Percentiles rank a stretch among this genome's conserved stretches.
Conservation (phyloP, 2,888 invertebrate species). For the Bugulina stolonifera region DNA sequence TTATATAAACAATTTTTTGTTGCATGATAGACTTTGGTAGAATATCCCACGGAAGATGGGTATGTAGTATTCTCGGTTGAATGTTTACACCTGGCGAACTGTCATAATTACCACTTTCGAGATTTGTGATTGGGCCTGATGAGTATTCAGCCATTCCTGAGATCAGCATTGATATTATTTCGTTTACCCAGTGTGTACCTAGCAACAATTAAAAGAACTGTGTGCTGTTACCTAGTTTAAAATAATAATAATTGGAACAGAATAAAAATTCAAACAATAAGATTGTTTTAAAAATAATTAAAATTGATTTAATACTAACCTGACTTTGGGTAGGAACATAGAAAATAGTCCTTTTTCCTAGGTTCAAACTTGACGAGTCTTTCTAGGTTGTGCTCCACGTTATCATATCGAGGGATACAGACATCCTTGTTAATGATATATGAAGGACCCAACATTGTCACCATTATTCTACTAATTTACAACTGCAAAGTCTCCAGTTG, state of each 20-base stretch:
- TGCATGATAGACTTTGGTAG: neutral
- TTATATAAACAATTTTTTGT: constrained; percentile 11
- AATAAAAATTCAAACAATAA: too few species aligned
- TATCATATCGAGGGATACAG: constrained; percentile 1
- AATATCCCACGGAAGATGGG: constrained; percentile 5
- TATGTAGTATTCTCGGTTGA: neutral
- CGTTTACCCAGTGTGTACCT: constrained; percentile 23
- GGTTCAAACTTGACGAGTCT: neutral
- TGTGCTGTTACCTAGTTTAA: too few species aligned
- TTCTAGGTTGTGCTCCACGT: neutral
- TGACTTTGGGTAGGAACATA: constrained; percentile 22
- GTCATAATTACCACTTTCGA: constrained; percentile 14
- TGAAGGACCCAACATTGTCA: constrained; percentile 9
- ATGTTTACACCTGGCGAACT: neutral
- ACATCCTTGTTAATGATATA: neutral
- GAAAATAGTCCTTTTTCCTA: neutral
- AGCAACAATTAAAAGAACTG: too few species aligned
- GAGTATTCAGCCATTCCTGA: neutral
- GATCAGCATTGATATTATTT: constrained; percentile 1
- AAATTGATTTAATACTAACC: constrained; percentile 1
- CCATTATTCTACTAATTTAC: neutral
- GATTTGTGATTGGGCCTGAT: neutral
- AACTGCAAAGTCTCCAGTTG: neutral
- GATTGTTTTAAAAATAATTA: too few species aligned
- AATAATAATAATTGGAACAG: too few species aligned